Percentiles rank a stretch among this genome's conserved stretches.
phyloP scores from a whole-genome alignment of 1,140 invertebrate species.

The Drosophila nasuta region DNA sequence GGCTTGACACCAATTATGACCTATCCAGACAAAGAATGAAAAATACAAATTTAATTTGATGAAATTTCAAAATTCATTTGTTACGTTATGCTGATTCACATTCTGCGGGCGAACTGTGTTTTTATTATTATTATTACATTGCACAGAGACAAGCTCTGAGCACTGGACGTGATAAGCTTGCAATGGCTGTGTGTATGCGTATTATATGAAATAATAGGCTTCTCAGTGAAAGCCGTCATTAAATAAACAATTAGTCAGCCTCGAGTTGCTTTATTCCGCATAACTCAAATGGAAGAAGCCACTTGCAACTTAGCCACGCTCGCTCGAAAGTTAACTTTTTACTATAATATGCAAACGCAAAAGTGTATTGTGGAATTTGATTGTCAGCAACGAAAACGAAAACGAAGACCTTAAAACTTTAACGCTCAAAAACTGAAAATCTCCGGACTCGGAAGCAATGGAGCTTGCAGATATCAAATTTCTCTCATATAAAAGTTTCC shows the following conservation, averaged over 20 bases:
- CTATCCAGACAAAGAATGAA: conserved; percentile 33
- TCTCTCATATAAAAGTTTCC: background rate
- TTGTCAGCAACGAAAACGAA: conserved; percentile 1
- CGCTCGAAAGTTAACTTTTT: background rate
- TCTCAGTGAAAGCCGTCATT: conserved; percentile 34
- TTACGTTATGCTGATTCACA: conserved; percentile 1
- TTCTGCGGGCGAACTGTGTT: background rate
- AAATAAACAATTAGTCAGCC: conserved; percentile 37
- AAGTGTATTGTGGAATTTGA: background rate
- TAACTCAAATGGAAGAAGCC: conserved; percentile 18
- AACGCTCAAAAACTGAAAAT: background rate
- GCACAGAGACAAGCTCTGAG: conserved; percentile 5
- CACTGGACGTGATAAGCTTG: conserved; percentile 35
- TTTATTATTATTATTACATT: background rate
- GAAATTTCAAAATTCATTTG: background rate
- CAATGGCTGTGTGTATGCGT: conserved; percentile 2
- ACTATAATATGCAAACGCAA: conserved; percentile 5
- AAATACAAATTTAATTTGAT: too few species aligned
- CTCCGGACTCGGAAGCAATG: background rate
- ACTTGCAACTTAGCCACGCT: conserved; percentile 18
- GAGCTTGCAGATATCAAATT: conserved; percentile 3
- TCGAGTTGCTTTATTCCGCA: conserved; percentile 8
- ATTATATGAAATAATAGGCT: conserved; percentile 10
- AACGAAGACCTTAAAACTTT: background rate
- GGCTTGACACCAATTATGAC: conserved; percentile 57